Evolutionary conservation across 1,140 invertebrate species (phyloP), one percentile per base, ranked within the genome.

Genomic region (Cherax quadricarinatus): DNA sequence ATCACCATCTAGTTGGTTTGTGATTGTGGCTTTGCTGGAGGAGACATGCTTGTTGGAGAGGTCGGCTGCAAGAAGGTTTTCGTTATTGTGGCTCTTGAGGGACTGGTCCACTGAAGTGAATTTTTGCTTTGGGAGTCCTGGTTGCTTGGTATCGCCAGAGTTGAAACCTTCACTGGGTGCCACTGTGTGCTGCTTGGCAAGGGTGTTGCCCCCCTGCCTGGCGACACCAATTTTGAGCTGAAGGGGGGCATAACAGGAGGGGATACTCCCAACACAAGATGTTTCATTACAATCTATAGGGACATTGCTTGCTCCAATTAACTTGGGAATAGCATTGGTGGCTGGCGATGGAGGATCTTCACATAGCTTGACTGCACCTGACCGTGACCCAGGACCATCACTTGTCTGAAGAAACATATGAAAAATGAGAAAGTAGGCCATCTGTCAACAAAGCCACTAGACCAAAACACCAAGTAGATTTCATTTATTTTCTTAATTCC

Each of bases 91-190:
- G 30, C 57, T 88, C 73, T 80, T 66, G 83, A 62, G 9, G 83
- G 70, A 80, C 75, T 78, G 88, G 88, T 90, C 88, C 81, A 90
- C 81, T 84, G 75, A 21, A 49, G 49, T 70, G 75, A 80, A 7
- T 49, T 70, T 70, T 88, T 87, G 70, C 70, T 49, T 49, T 79
- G 86, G 10, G 73, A n/a, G 57, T 82, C 60, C 51, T 66, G 48
- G 60, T 30, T 41, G 53, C 24, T 83, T 90, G 81, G 81, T 60
- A 90, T 83, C 81, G 88, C 88, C 88, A 90, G 81, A 90, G 88
- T 90, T 90, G 88, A 90, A n/a, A 90, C 88, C 81, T 90, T 90
- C 88, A 90, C 88, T 84, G 88, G 88, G 41, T 18, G 62, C 88
- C 88, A 90, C 66, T 89, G 88, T 24, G 62, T 83, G 78, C 51